phyloP scores from a whole-genome alignment of 2,888 invertebrate genomes.

The Limnephilus marmoratus region DNA sequence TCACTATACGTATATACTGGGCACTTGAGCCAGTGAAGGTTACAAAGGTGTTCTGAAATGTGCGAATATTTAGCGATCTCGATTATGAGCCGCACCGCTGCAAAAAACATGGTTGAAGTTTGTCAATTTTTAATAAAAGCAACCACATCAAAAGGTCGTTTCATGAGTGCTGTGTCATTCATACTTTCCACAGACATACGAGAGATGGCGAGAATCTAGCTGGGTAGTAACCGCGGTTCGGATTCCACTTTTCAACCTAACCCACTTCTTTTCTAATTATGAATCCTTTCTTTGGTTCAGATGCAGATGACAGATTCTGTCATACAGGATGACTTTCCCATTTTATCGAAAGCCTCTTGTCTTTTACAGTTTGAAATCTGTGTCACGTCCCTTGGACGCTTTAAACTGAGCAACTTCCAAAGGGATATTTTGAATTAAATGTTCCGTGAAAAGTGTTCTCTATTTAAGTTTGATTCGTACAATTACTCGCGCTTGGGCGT shows the following conservation, averaged over 20 bases:
- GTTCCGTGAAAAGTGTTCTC: slow-evolving; percentile 8
- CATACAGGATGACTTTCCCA: not conserved
- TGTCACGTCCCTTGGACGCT: not conserved
- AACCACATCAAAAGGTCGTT: not conserved
- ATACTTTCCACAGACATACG: not conserved
- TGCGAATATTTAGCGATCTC: no score
- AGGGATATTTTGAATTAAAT: not conserved
- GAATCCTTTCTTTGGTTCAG: not conserved
- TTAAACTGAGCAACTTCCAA: not conserved
- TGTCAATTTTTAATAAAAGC: not conserved
- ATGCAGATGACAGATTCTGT: not conserved
- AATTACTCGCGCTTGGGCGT: slow-evolving; percentile 32
- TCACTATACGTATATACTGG: no score
- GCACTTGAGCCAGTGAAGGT: no score
- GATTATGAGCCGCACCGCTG: no score
- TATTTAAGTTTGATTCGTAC: slow-evolving; percentile 33
- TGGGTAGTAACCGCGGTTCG: not conserved
- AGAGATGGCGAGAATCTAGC: not conserved
- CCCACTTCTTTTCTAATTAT: not conserved
- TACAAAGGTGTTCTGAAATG: no score
- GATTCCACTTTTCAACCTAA: not conserved
- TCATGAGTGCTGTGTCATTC: not conserved
- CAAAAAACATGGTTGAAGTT: no score
- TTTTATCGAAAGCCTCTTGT: not conserved
- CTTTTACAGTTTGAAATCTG: not conserved